These are phyloP conservation scores for Eustalomyia histrio DNA, from an alignment of 2,888 invertebrate genomes.

Conservation along the genomic window DNA sequence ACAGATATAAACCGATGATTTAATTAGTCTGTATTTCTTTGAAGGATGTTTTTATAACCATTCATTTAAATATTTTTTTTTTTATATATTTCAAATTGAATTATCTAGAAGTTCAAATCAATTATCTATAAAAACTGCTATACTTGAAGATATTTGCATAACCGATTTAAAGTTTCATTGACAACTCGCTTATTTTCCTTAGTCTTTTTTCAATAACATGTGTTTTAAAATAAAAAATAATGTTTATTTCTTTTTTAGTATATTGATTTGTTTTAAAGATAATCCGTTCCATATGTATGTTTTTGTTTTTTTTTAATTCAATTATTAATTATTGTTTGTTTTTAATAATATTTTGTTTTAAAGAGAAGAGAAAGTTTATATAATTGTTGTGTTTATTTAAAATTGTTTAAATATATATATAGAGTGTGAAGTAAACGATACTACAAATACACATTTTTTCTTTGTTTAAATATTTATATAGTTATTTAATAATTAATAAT, in stretches of 20 bases:
- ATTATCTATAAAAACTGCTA: too few species aligned
- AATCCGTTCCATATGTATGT: constrained; percentile 7
- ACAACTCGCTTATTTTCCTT: neutral
- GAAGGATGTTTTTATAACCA: too few species aligned
- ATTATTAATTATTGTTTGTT: constrained; percentile 1
- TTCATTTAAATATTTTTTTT: too few species aligned
- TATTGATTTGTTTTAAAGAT: constrained; percentile 3
- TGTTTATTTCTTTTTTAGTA: neutral
- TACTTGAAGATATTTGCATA: too few species aligned
- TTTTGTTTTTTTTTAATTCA: constrained; percentile 21
- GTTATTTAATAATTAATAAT: constrained; percentile 12
- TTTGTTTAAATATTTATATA: constrained; percentile 22
- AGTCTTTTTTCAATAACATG: constrained; percentile 15
- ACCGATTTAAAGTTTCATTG: neutral
- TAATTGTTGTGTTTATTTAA: constrained; percentile 31
- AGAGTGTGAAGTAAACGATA: constrained; percentile 55
- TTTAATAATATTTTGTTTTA: constrained; percentile 40
- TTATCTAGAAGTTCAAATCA: too few species aligned
- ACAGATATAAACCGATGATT: too few species aligned
- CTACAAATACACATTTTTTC: constrained; percentile 46
- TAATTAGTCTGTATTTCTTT: too few species aligned
- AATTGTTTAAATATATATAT: constrained; percentile 12
- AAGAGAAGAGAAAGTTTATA: constrained; percentile 66
- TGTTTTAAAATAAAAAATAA: constrained; percentile 8
- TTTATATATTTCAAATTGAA: too few species aligned